Evolutionary conservation across 92 coral and sea anemone species (phyloP).

Genomic region (Palythoa grandiflora): DNA sequence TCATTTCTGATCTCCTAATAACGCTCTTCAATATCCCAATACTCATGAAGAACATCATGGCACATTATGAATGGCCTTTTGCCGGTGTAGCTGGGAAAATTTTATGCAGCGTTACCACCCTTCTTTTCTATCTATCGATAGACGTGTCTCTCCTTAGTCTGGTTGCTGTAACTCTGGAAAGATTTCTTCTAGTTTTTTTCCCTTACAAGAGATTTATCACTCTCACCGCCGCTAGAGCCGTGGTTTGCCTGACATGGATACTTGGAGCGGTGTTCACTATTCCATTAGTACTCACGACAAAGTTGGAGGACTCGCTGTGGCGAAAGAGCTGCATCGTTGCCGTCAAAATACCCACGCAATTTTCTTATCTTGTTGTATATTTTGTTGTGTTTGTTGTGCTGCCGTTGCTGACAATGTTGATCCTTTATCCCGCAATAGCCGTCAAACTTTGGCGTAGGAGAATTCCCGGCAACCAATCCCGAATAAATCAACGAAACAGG

Average conservation of each 20-base stretch:
- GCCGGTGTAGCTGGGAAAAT: slow-evolving; percentile 59
- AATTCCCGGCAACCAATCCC: slow-evolving; percentile 64
- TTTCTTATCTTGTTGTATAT: slow-evolving; percentile 29
- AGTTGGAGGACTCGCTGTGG: slow-evolving; percentile 14
- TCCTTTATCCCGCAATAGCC: slow-evolving; percentile 71
- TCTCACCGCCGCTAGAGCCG: slow-evolving; percentile 22
- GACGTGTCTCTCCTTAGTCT: slow-evolving; percentile 68
- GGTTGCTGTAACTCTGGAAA: slow-evolving; percentile 69
- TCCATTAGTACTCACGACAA: slow-evolving; percentile 55
- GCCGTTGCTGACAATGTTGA: slow-evolving; percentile 59
- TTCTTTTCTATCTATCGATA: slow-evolving; percentile 57
- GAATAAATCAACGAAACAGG: slow-evolving; percentile 58
- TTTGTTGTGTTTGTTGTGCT: slow-evolving; percentile 47
- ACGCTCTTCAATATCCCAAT: slow-evolving; percentile 65
- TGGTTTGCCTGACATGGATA: slow-evolving; percentile 57
- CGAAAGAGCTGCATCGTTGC: slow-evolving; percentile 32
- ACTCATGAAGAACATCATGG: slow-evolving; percentile 4
- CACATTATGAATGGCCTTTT: slow-evolving; percentile 62
- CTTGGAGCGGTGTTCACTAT: slow-evolving; percentile 49
- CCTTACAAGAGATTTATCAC: slow-evolving; percentile 65
- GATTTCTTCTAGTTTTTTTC: slow-evolving; percentile 73
- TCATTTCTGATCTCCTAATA: slow-evolving; percentile 58
- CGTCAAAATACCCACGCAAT: background rate
- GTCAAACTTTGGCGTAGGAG: slow-evolving; percentile 66
- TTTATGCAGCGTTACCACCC: slow-evolving; percentile 60